phyloP scores from a whole-genome alignment of 2,888 invertebrate genomes.

The Microctonus hyperodae region DNA sequence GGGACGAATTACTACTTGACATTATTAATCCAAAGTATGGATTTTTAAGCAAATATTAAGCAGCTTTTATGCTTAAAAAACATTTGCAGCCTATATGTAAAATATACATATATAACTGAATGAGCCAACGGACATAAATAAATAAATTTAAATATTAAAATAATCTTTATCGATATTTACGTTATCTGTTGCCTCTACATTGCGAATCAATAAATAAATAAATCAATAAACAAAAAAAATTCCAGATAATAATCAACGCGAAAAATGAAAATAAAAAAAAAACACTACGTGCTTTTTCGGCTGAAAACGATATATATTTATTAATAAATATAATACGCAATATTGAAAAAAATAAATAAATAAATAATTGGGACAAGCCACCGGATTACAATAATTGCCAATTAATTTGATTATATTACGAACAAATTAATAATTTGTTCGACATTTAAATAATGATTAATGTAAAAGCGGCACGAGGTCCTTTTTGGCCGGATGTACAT shows the following conservation, averaged over 20 bases:
- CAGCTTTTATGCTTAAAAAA: not conserved
- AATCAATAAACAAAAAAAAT: not conserved
- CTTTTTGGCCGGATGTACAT: constrained; percentile 23
- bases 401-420: not conserved
- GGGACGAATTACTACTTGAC: constrained; percentile 3
- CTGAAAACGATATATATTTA: constrained; percentile 4
- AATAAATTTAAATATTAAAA: not conserved
- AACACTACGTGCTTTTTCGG: constrained; percentile 19
- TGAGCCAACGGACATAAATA: constrained; percentile 13
- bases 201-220: not conserved
- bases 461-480: constrained; percentile 32
- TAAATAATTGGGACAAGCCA: no score
- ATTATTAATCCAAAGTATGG: not conserved
- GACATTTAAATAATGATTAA: constrained; percentile 15
- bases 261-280: not conserved
- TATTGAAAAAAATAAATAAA: not conserved
- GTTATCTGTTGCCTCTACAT: not conserved
- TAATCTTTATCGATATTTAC: not conserved
- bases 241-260: constrained; percentile 11
- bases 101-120: not conserved
- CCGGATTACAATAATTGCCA: not conserved
- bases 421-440: not conserved
- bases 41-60: not conserved
- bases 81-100: not conserved
- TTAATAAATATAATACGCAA: constrained; percentile 5